These are phyloP conservation scores for Phalacrocorax brasilianus DNA, from an alignment of 2,113 vertebrate genomes.

Conservation along the genomic window DNA sequence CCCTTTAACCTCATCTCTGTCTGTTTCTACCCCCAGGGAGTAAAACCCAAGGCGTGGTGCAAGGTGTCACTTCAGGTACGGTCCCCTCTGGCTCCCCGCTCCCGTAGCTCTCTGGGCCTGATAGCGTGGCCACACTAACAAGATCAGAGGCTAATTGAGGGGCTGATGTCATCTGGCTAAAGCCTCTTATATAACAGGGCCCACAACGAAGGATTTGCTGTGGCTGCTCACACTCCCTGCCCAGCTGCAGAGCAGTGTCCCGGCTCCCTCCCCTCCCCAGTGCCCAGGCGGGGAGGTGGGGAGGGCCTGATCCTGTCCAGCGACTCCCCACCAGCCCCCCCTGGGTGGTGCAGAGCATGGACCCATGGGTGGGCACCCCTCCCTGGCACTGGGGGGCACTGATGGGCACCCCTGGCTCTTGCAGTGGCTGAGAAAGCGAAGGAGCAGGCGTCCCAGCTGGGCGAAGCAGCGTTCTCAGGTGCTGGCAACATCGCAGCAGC, in stretches of 20 bases:
- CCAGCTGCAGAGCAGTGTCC: conserved; percentile 8
- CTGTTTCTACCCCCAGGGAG: conserved; percentile 78
- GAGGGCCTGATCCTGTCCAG: background rate
- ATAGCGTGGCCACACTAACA: background rate
- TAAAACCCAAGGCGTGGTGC: conserved; percentile 89
- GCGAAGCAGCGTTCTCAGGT: conserved; percentile 85
- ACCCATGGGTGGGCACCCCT: background rate
- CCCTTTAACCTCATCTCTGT: background rate
- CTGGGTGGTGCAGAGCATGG: fast-evolving
- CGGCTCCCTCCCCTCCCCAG: background rate
- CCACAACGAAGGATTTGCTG: background rate
- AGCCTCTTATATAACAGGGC: conserved; percentile 52
- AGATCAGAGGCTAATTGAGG: conserved; percentile 57
- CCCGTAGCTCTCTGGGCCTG: background rate
- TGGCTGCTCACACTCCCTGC: background rate
- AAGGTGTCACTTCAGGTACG: conserved; percentile 91
- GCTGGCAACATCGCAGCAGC: conserved; percentile 93
- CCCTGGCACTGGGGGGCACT: background rate
- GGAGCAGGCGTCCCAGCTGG: conserved; percentile 87
- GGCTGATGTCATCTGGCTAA: conserved; percentile 58
- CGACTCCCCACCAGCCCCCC: background rate
- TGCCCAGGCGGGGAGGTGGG: background rate
- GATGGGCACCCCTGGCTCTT: background rate
- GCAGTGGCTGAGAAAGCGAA: conserved; percentile 97
- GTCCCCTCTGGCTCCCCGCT: background rate